Evolutionary conservation across 2,113 vertebrate genomes (phyloP), one percentile per base, ranked within the genome.

Genomic region (Sciurus niger): DNA sequence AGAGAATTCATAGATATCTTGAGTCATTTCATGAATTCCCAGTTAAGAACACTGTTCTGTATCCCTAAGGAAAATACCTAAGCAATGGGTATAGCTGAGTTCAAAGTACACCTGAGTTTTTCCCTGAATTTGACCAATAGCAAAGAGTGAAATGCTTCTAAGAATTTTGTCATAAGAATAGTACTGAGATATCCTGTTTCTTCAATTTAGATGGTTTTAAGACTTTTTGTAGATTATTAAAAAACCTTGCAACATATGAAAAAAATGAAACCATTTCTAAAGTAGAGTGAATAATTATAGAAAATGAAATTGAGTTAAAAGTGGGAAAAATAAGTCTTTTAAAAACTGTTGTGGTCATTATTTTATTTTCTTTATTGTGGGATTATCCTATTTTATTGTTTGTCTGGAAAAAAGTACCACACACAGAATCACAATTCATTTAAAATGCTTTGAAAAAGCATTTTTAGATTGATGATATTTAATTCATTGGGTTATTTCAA

Each of bases 141-240:
- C 16, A 72, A 92, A 72, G 3, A n/a, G 16, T 65, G 32, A 83
- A 86, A 85, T 90, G 9, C 25, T 60, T 32, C 2, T 72, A 58
- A 84, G 34, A 51, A 82, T 82, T 85, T n/a, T 76, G 32, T 58
- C 0, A 2, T 58, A 58, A 77, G 5, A 55, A 55, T 89, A 77
- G 72, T 63, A 77, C 0, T 74, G 18, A 74, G 51, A 58, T 67
- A 48, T 55, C 43, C 11, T 92, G 13, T 20, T 77, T 84, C 16
- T 34, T 89, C 16, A 30, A 1, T 68, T 70, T 89, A 80, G 4
- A 7, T 46, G 7, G 20, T 43, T 90, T 87, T 87, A 84, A 48
- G 16, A 51, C 34, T 90, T 93, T 79, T 55, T n/a, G 4, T 70
- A 87, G 70, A 34, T 77, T 70, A 84, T 84, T 48, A 91, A 74